Evolutionary conservation across 2,113 vertebrate genomes (phyloP).

Genomic region (Numida meleagris): DNA sequence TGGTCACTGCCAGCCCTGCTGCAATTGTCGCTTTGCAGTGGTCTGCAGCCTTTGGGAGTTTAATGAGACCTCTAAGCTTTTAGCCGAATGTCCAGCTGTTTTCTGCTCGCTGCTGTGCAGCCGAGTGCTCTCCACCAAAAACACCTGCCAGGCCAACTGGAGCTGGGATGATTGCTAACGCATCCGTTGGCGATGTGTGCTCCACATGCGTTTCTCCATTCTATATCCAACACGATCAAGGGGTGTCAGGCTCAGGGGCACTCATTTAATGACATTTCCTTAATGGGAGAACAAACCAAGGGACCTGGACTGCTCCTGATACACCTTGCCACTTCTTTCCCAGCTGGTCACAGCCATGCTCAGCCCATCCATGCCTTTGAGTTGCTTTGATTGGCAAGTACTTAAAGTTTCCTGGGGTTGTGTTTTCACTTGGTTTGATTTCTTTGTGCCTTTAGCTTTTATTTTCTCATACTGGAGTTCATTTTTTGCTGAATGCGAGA

Average conservation of each 20-base stretch:
- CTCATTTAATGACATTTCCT: too few relatives aligned
- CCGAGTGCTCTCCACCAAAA: background rate
- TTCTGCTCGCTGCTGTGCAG: background rate
- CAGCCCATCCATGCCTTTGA: background rate
- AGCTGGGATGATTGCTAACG: background rate
- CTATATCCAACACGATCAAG: background rate
- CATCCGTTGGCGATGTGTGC: background rate
- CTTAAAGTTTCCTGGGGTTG: background rate
- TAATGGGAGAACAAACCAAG: background rate
- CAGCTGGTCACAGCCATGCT: background rate
- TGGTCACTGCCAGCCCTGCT: background rate
- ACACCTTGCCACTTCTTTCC: too few relatives aligned
- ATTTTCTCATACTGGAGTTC: background rate
- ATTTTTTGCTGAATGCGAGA: background rate
- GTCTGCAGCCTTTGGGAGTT: background rate
- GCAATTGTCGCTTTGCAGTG: background rate
- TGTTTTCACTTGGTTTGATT: background rate
- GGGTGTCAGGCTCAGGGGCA: background rate
- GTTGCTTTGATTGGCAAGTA: background rate
- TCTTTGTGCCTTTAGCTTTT: background rate
- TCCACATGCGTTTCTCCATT: fast-evolving
- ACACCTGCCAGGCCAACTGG: fast-evolving
- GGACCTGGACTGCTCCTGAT: too few relatives aligned
- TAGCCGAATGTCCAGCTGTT: background rate
- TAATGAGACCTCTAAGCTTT: background rate